A percentile compares a stretch with the other conserved stretches of the same genome.
Evolutionary conservation across 2,113 vertebrate genomes (phyloP).

Genomic region (Raja brachyura): DNA sequence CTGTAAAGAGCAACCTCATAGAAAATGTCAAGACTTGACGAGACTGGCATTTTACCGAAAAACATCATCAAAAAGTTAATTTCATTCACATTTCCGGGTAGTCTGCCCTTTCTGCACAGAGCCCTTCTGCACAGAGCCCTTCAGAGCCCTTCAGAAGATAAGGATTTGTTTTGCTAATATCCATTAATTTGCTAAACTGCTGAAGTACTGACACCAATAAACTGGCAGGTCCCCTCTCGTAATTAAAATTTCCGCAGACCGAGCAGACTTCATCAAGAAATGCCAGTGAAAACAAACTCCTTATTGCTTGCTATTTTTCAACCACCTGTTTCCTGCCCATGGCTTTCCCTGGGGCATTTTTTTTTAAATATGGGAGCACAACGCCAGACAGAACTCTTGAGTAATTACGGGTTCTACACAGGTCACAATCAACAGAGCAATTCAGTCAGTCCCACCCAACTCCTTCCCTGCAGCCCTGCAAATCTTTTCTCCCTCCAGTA

Average conservation of each 20-base stretch:
- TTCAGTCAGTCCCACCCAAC: too few species aligned
- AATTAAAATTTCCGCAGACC: background rate
- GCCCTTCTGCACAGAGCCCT: background rate
- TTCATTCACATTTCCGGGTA: background rate
- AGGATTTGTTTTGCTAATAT: background rate
- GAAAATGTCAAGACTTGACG: background rate
- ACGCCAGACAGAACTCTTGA: background rate
- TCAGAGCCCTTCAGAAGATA: background rate
- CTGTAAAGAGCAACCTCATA: background rate
- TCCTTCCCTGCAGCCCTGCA: too few species aligned
- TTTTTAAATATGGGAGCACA: background rate
- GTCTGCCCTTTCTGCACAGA: background rate
- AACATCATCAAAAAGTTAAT: slow-evolving; percentile 22
- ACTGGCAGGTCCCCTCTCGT: background rate
- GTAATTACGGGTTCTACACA: background rate
- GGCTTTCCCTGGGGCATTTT: background rate
- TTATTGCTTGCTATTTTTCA: background rate
- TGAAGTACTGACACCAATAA: background rate
- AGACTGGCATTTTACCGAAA: background rate
- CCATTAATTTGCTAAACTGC: slow-evolving; percentile 22
- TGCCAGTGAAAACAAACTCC: background rate
- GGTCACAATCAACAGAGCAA: too few species aligned
- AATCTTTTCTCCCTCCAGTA: too few species aligned
- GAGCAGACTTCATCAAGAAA: background rate
- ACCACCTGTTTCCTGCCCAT: background rate